Conservation (phyloP, 2,113 vertebrate genomes). For the Gobius niger region DNA sequence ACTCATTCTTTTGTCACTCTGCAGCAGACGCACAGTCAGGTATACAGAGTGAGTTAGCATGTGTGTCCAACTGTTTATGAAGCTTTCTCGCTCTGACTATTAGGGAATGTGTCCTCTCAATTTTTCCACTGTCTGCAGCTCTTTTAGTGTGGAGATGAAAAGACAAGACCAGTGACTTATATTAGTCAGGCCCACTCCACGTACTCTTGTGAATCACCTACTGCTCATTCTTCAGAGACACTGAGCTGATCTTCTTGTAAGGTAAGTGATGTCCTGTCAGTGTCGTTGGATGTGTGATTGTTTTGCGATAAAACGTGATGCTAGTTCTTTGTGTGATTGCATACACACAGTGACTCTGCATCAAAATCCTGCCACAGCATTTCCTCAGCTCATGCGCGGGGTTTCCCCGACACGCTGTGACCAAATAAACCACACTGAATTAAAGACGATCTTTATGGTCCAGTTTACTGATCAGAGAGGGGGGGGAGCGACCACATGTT, state of each 20-base stretch:
- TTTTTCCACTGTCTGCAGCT: constrained; percentile 64
- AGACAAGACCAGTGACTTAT: constrained; percentile 18
- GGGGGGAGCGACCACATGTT: constrained; percentile 39
- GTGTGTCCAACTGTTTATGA: constrained; percentile 50
- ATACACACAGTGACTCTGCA: constrained; percentile 57
- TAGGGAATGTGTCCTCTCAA: constrained; percentile 35
- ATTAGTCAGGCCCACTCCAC: constrained; percentile 40
- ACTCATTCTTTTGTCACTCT: constrained; percentile 9
- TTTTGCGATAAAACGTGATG: not conserved
- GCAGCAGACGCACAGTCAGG: constrained; percentile 23
- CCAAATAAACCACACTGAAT: constrained; percentile 61
- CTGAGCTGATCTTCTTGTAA: too few species aligned
- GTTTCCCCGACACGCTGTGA: constrained; percentile 45
- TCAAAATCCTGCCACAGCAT: constrained; percentile 59
- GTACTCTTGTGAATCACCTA: constrained; percentile 22
- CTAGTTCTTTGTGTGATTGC: constrained; percentile 43
- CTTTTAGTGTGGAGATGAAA: constrained; percentile 40
- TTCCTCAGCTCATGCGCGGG: constrained; percentile 42
- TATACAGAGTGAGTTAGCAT: constrained; percentile 50
- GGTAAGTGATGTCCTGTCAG: not conserved
- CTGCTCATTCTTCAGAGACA: constrained; percentile 22
- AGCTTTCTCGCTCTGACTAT: constrained; percentile 8
- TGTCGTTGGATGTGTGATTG: not conserved
- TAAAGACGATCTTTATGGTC: constrained; percentile 62
- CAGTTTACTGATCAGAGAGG: constrained; percentile 33